Evolutionary conservation across 2,797 vertebrate species (phyloP).

Genomic region (Macropodus opercularis): DNA sequence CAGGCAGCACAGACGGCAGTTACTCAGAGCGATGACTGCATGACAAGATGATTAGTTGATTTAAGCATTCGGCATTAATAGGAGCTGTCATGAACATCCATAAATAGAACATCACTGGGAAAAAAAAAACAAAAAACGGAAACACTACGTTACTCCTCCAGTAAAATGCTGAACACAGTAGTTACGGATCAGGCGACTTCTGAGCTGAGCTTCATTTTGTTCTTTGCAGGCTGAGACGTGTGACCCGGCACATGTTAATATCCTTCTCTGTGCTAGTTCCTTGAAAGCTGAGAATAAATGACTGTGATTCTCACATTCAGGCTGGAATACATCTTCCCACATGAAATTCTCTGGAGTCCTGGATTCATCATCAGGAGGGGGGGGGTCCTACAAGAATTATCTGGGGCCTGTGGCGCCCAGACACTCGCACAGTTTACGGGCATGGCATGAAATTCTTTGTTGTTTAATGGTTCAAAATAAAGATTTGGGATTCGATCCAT

Average conservation of each 20-base stretch:
- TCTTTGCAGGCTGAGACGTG: constrained; percentile 33
- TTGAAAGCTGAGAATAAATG: constrained; percentile 62
- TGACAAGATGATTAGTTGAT: not conserved
- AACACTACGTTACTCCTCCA: not conserved
- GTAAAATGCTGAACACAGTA: constrained; percentile 5
- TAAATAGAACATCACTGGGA: not conserved
- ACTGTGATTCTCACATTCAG: constrained; percentile 66
- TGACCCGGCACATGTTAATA: constrained; percentile 58
- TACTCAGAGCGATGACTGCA: not conserved
- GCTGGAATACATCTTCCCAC: constrained; percentile 32
- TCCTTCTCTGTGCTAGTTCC: constrained; percentile 46
- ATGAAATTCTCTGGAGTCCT: constrained; percentile 56
- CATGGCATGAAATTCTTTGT: constrained; percentile 7
- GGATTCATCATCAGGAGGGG: constrained; percentile 37
- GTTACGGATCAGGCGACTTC: not conserved
- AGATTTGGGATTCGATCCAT: constrained; percentile 28
- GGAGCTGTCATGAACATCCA: not conserved
- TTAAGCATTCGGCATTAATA: not conserved
- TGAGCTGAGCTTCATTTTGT: constrained; percentile 12
- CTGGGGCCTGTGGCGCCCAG: constrained; percentile 26
- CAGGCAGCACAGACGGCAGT: not conserved
- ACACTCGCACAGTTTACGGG: constrained; percentile 12
- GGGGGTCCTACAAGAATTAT: constrained; percentile 50
- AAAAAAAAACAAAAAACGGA: no score
- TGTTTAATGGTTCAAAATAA: constrained; percentile 10